Evolutionary conservation across 2,888 invertebrate genomes (phyloP), one percentile per base, ranked within the genome.

Genomic region (Eilema depressum): DNA sequence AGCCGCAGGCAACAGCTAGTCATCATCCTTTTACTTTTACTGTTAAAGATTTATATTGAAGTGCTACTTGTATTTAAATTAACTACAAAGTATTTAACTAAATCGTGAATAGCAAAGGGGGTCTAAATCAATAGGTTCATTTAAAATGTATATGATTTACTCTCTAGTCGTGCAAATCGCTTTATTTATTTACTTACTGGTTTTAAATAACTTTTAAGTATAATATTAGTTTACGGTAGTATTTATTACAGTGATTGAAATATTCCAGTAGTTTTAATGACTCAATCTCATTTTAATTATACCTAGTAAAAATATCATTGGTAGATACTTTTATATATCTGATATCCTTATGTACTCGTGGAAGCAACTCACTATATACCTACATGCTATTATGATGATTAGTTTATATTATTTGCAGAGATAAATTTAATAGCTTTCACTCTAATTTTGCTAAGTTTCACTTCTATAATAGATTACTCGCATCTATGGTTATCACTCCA

Each of bases 221-320:
- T 25, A 60, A 69, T 73, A 68, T 69, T 67, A 63, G 60, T 64
- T 73, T 67, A 70, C 67, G 61, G 23, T 65, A 65, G 30, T 28
- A 53, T 59, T 72, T 61, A 68, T 72, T 37, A 68, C 17, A 41
- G 20, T 71, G 62, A 69, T 72, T 72, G 57, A 65, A 65, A 72
- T 57, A 68, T 66, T 62, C 53, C 26, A 59, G 63, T 68, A 63
- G 64, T 68, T 61, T 61, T 68, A 62, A 71, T 71, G 68, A 28
- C 64, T 68, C 65, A 65, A 69, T 72, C 33, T 72, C 10, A 26
- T 65, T 59, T 28, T 59, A 66, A 68, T 65, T n/a, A 63, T 53
- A 26, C 1, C 20, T 10, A 20, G 0, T 37, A 60, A 61, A 53
- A 68, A 61, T 53, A 71, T 68, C 63, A 63, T 57, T 56, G 17